phyloP scores from a whole-genome alignment of 2,113 vertebrate species.

The Mugil cephalus region DNA sequence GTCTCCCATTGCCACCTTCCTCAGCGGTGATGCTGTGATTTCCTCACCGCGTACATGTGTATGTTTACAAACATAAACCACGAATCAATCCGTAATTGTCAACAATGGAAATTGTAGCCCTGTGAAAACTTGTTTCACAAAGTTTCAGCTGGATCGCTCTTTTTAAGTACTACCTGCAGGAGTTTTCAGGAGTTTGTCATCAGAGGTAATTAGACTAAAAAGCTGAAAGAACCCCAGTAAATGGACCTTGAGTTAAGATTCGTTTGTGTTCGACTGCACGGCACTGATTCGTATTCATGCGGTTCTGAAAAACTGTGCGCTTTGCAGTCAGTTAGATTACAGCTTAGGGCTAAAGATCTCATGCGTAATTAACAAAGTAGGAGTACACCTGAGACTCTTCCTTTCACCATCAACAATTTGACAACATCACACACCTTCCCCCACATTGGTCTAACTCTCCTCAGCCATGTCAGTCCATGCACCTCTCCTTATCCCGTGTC shows the following conservation, averaged over 20 bases:
- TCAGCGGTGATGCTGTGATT: conserved; percentile 9
- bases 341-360: background rate
- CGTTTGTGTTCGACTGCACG: background rate
- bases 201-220: no score
- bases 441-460: conserved; percentile 39
- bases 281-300: background rate
- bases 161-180: no score
- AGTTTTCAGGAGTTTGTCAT: no score
- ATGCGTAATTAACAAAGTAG: background rate
- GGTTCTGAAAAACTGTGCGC: background rate
- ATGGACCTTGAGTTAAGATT: no score
- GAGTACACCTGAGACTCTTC: conserved; percentile 7
- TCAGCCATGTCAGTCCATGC: conserved; percentile 47
- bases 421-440: conserved; percentile 29
- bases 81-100: no score
- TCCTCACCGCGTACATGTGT: no score
- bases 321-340: background rate
- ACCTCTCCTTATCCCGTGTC: conserved; percentile 41
- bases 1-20: conserved; percentile 26
- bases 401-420: conserved; percentile 38
- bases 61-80: background rate
- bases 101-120: no score
- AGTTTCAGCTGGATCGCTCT: no score
- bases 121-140: no score
- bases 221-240: no score